Conservation (phyloP, 1,140 invertebrate species). For the Mya arenaria region DNA sequence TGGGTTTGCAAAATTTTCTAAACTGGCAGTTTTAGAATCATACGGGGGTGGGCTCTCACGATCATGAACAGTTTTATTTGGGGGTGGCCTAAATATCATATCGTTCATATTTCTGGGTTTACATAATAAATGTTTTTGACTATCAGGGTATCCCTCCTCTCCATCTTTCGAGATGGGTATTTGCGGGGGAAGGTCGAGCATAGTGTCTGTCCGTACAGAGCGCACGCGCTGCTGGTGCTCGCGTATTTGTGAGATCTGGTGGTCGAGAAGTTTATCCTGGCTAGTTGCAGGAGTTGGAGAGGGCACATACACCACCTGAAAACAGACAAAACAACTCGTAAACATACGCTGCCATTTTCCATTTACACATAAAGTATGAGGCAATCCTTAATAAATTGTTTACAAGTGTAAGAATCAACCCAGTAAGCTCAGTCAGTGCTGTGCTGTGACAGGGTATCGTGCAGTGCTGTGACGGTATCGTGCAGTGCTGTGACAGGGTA, state of each 20-base stretch:
- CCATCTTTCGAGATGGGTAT: conserved; percentile 86
- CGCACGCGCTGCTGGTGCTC: conserved; percentile 84
- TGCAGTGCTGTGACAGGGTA: too few relatives aligned
- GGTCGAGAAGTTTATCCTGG: conserved; percentile 63
- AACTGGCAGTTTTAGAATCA: conserved; percentile 80
- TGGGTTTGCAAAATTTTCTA: conserved; percentile 62
- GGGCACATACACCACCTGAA: conserved; percentile 61
- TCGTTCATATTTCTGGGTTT: conserved; percentile 86
- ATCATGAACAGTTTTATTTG: conserved; percentile 87
- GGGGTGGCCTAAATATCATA: conserved; percentile 87
- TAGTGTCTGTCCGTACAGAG: conserved; percentile 85
- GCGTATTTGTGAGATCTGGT: conserved; percentile 78
- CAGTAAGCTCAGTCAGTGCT: too few relatives aligned
- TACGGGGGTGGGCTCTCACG: conserved; percentile 86
- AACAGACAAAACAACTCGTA: conserved; percentile 36
- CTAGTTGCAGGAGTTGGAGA: conserved; percentile 57
- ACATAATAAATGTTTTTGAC: conserved; percentile 85
- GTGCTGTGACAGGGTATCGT: too few relatives aligned
- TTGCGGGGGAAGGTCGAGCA: conserved; percentile 86
- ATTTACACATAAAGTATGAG: too few relatives aligned
- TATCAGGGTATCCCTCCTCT: conserved; percentile 85
- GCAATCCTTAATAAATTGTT: too few relatives aligned
- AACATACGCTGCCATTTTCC: too few relatives aligned
- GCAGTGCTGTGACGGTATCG: too few relatives aligned
- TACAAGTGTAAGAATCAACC: too few relatives aligned